A percentile compares a stretch with the other conserved stretches of the same genome.
phyloP scores from a whole-genome alignment of 2,797 vertebrate species.

The Coendou prehensilis region DNA sequence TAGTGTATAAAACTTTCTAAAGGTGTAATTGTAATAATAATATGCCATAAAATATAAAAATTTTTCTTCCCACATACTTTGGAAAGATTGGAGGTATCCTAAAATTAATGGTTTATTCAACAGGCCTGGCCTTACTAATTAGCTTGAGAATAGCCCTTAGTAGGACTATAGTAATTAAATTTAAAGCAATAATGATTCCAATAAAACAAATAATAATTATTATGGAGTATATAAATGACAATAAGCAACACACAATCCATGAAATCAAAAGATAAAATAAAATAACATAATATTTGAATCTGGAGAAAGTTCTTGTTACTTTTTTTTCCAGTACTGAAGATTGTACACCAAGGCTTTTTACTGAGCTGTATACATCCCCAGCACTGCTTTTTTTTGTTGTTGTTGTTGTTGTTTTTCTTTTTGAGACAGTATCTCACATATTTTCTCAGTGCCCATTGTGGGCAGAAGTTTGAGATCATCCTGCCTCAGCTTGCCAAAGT shows the following conservation, averaged over 20 bases:
- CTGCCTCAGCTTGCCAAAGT: not conserved
- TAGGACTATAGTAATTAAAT: not conserved
- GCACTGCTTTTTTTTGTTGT: not conserved
- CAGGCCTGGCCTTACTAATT: not conserved
- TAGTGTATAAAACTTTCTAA: not conserved
- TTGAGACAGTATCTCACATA: not conserved
- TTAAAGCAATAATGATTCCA: not conserved
- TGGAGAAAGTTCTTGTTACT: not conserved
- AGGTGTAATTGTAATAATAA: not conserved
- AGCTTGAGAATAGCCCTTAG: not conserved
- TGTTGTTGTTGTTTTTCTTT: not conserved
- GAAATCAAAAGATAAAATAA: not conserved
- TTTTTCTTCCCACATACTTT: not conserved
- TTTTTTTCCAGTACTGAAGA: not conserved
- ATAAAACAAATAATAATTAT: not conserved
- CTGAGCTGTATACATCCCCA: not conserved
- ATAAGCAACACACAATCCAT: not conserved
- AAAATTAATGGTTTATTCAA: not conserved
- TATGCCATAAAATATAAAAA: not conserved
- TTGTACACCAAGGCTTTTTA: not conserved
- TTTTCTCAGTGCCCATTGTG: not conserved
- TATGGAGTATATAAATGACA: not conserved
- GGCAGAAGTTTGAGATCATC: not conserved
- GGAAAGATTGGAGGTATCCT: not conserved
- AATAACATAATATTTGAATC: not conserved